Base-by-base conservation (phyloP, 2,888 invertebrate genomes). In the Gymnocheta viridis region DNA sequence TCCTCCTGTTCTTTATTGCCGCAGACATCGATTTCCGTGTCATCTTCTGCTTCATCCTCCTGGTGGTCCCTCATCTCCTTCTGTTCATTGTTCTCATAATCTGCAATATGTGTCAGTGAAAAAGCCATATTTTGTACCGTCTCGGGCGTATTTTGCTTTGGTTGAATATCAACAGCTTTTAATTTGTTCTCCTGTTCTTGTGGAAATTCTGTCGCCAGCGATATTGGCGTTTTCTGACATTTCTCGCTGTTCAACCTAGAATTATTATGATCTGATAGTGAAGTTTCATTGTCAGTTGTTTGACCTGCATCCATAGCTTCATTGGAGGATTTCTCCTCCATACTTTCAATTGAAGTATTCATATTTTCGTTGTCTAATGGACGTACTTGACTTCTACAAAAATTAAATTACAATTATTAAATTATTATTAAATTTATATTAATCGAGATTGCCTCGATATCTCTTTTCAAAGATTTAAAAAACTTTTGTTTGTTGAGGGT, bases 11-110 rank as follows among this genome's bases (percentile, higher is more conserved):
- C 81, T 22, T 85, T 83, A 44, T 76, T 84, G 14, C 76, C 87
- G 70, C 74, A 86, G 10, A 87, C 86, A 83, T 91, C 92, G 84
- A 92, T 90, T 85, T 86, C 86, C 22, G 86, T 83, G 6, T 87
- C 86, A 9, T 86, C 82, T 32, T 86, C 85, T 0, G 70, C 60
- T n/a, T 60, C 58, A 27, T 51, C 41, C 7, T 35, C 66, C 12
- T 56, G 7, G 0, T 19, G 35, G 4, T 9, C 10, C 14, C 44
- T 35, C 29, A 14, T 47, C 0, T 12, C 22, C 10, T 1, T 58
- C 4, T 44, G 58, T 38, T 77, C 58, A 3, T 67, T 32, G 7
- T 24, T 24, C 56, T 73, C 58, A 27, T 38, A 47, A 14, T 69
- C 69, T 54, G 62, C 51, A 10, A 66, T 58, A 14, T 64, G 49